Evolutionary conservation across 2,797 vertebrate species (phyloP).

Genomic region (Hoplostethus atlanticus): DNA sequence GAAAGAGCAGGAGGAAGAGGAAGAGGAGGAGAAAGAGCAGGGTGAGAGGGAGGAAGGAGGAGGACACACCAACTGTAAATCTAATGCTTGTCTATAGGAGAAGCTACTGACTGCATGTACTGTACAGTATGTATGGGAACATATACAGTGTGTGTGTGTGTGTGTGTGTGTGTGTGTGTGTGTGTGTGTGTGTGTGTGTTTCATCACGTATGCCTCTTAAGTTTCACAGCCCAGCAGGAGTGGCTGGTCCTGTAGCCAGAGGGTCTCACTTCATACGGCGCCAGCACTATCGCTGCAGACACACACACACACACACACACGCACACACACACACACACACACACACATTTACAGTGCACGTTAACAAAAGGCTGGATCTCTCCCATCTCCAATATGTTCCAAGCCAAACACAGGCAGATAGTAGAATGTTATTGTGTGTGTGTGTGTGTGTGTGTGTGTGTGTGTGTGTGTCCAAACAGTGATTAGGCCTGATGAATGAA

Average conservation of each 20-base stretch:
- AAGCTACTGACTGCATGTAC: conserved; percentile 47
- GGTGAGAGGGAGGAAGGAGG: too few relatives aligned
- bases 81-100: not conserved
- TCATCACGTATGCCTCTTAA: conserved; percentile 65
- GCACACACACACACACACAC: too few relatives aligned
- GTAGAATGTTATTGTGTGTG: not conserved
- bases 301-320: conserved; percentile 31
- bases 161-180: conserved; percentile 34
- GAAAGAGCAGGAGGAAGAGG: too few relatives aligned
- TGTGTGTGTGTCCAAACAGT: conserved; percentile 7
- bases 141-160: not conserved
- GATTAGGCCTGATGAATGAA: conserved; percentile 58
- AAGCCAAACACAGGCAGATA: too few relatives aligned
- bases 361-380: too few relatives aligned
- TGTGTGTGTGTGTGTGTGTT: conserved; percentile 38
- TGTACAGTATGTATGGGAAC: conserved; percentile 39
- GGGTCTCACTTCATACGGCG: conserved; percentile 60
- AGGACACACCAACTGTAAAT: conserved; percentile 3
- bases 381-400: too few relatives aligned
- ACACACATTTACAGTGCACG: too few relatives aligned
- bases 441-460: conserved; percentile 26
- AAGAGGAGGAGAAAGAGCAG: not conserved
- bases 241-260: conserved; percentile 43
- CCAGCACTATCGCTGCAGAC: conserved; percentile 48
- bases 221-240: conserved; percentile 72